Evolutionary conservation across 2,113 vertebrate species (phyloP), one percentile per base, ranked within the genome.

Genomic region (Lucifuga dentata): DNA sequence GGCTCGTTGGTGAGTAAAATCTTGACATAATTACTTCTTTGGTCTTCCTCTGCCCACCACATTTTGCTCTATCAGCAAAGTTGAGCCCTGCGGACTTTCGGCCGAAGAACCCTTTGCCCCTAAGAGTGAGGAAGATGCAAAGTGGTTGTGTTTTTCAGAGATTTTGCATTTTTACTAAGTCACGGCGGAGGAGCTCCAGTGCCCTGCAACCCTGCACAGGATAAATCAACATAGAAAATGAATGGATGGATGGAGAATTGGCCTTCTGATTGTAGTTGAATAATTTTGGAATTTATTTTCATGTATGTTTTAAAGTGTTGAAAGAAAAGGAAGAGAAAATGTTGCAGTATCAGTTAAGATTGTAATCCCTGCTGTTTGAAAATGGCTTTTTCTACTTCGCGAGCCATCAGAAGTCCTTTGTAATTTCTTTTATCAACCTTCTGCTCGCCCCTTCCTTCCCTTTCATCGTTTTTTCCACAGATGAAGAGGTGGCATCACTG

Each of bases 401-500:
- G 19, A 57, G 32, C 49, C 33, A 32, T 56, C 45, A 29, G 44
- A 51, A 51, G 41, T 64, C 20, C 55, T 56, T 53, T 66, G 9
- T 21, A 13, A 43, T 17, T 21, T 33, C 15, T 64, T 61, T 35
- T 24, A 65, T 43, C 43, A 45, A 40, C 15, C 33, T 26, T 52
- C 48, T 38, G 15, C 43, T 35, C 1, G 19, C 9, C 3, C 5
- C 44, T 16, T 26, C 15, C 33, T 45, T 16, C 39, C 10, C 12
- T 49, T 17, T 35, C 2, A 19, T n/a, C 51, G 8, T 72, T 11
- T 36, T 23, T 15, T 20, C 50, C 39, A 4, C 74, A 98, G 98
- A 97, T 53, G 97, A 99, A 11, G 97, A 99, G 53, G 96, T 97
- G 9, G 94, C 95, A 1, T 94, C 97, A 8, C 70, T 99, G 77